Percentiles rank a stretch among this genome's conserved stretches.
Conservation (phyloP, 92 coral and sea anemone species). For the Umimayanthus chanpuru region DNA sequence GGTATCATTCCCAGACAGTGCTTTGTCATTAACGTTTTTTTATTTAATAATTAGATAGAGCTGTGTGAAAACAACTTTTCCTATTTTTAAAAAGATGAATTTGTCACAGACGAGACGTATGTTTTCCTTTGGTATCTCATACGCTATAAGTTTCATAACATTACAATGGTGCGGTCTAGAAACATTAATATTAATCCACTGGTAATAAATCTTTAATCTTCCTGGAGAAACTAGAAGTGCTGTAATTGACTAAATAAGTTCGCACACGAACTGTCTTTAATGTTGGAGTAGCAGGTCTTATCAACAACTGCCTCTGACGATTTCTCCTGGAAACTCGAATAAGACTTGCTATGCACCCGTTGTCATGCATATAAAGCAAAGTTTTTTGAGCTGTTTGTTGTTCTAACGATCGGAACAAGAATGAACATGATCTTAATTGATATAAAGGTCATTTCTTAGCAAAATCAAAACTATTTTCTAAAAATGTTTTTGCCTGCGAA, state of each 20-base stretch:
- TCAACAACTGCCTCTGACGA: not conserved
- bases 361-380: not conserved
- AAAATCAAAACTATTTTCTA: not conserved
- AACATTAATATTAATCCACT: conserved; percentile 20
- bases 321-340: not conserved
- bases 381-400: not conserved
- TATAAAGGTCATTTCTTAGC: not conserved
- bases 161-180: conserved; percentile 9
- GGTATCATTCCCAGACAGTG: not conserved
- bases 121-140: not conserved
- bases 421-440: not conserved
- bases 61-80: not conserved
- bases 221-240: not conserved
- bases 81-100: not conserved
- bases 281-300: not conserved
- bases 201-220: conserved; percentile 6
- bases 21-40: not conserved
- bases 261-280: not conserved
- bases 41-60: not conserved
- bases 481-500: not conserved
- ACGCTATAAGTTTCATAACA: not conserved
- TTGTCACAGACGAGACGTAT: not conserved
- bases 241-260: not conserved
- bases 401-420: not conserved
- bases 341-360: not conserved